Base-by-base conservation (phyloP, 2,888 invertebrate genomes). In the Parnassius glacialis region DNA sequence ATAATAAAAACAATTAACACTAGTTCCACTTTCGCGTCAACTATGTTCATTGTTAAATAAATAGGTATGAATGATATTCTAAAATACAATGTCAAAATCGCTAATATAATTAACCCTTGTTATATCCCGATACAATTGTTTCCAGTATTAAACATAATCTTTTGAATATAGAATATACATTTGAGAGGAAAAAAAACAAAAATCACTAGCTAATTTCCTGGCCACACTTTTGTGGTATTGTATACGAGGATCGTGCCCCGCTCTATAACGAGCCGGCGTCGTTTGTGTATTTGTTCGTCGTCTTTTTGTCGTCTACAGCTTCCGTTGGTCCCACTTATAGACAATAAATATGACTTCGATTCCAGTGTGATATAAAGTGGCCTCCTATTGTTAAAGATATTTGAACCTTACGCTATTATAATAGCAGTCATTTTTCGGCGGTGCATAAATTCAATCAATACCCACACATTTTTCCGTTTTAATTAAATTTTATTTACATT, bases 221-320 rank as follows among this genome's bases (percentile, higher is more conserved):
- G 67, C 67, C 64, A 56, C 59, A 64, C 56, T 11, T 43, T 11
- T 61, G 59, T 65, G 61, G 66, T 55, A 43, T 58, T 70, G 64
- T 65, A 61, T 62, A 71, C 66, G 64, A 74, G 57, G 67, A 67
- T 71, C 74, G 71, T 73, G 79, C 75, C 66, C 51, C 47, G 63
- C 61, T 59, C 62, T 68, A 68, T 69, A 71, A 71, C 68, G 71
- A 79, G 76, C 62, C 77, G 76, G 75, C 72, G 67, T 66, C 73
- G 73, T 72, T 71, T 74, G 72, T 68, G 64, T 66, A 64, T 67
- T 64, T 70, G 72, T 70, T 71, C 50, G 61, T 58, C 53, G 65
- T 64, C 69, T 67, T 68, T 70, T 67, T 68, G 68, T 71, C 69
- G 68, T 67, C 64, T 67, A 57, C 67, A 70, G 72, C 71, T 72